phyloP scores from a whole-genome alignment of 2,797 vertebrate genomes.

The Anolis apletophallus region DNA sequence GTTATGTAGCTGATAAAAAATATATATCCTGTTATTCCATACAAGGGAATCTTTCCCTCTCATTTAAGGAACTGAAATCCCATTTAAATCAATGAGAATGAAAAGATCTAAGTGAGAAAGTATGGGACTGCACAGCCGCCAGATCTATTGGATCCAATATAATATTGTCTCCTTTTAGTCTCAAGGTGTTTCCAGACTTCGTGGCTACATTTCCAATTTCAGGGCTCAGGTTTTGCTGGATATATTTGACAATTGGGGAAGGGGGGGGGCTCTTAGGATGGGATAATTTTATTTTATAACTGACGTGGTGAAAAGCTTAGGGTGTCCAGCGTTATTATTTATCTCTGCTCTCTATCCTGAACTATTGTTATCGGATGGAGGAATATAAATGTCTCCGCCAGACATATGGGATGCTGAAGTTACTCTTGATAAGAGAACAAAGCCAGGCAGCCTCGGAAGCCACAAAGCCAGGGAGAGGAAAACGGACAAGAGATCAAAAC shows the following conservation, averaged over 20 bases:
- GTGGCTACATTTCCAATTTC: background rate
- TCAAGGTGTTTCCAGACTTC: background rate
- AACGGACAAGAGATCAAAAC: conserved; percentile 5
- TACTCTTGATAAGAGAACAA: conserved; percentile 41
- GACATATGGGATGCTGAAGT: background rate
- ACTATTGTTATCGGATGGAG: background rate
- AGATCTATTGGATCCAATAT: background rate
- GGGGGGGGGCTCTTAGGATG: too few relatives aligned
- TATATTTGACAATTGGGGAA: background rate
- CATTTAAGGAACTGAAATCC: background rate
- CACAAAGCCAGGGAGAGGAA: background rate
- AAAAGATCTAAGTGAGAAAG: background rate
- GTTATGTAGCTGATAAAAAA: background rate
- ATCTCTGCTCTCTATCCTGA: background rate
- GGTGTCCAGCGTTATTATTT: background rate
- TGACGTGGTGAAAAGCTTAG: background rate
- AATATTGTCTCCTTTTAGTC: background rate
- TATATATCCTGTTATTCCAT: conserved; percentile 10
- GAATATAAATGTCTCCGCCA: background rate
- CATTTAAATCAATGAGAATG: background rate
- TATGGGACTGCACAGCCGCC: too few relatives aligned
- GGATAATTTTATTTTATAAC: background rate
- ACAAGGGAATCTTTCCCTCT: background rate
- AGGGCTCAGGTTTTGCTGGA: too few relatives aligned
- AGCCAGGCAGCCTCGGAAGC: conserved; percentile 19